These are phyloP conservation scores for Polylopha cassiicola DNA, from an alignment of 2,888 invertebrate genomes.

Conservation along the genomic window DNA sequence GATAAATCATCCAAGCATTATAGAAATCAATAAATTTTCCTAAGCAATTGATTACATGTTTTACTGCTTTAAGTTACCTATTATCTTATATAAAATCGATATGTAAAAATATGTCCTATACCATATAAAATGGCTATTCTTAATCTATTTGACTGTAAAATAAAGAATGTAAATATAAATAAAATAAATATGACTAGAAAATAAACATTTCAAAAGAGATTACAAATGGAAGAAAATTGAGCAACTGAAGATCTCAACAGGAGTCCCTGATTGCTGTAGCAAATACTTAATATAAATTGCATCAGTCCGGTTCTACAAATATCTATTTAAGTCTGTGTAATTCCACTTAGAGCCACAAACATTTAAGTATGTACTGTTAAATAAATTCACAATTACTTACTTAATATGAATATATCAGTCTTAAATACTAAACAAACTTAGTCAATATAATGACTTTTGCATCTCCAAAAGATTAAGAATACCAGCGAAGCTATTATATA, in stretches of 20 bases:
- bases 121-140: constrained; percentile 1
- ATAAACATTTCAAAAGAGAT: constrained; percentile 24
- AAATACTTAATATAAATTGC: not conserved
- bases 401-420: too few relatives aligned
- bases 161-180: not conserved
- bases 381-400: too few relatives aligned
- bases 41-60: constrained; percentile 33
- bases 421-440: too few relatives aligned
- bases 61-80: constrained; percentile 26
- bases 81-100: constrained; percentile 25
- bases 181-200: constrained; percentile 33
- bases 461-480: too few relatives aligned
- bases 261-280: too few relatives aligned
- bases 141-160: constrained; percentile 1
- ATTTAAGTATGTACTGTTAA: too few relatives aligned
- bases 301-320: too few relatives aligned
- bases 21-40: constrained; percentile 40
- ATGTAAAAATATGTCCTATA: constrained; percentile 28
- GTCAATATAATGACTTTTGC: too few relatives aligned
- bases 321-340: too few relatives aligned
- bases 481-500: too few relatives aligned
- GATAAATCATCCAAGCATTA: constrained; percentile 29
- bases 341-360: too few relatives aligned
- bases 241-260: constrained; percentile 32
- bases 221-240: constrained; percentile 34